Conservation (phyloP, 2,888 invertebrate species). For the Tipula unca region DNA sequence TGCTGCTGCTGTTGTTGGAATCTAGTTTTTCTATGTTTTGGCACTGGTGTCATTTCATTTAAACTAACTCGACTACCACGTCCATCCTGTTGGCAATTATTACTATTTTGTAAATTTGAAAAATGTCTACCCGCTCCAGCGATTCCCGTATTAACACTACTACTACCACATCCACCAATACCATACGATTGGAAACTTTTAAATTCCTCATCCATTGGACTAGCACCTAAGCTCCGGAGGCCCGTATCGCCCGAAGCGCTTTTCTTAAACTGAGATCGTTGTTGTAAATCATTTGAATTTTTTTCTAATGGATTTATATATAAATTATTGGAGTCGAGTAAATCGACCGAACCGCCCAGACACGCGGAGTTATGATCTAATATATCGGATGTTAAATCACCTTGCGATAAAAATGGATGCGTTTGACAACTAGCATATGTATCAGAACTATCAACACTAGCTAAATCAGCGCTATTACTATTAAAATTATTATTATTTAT, state of each 20-base stretch:
- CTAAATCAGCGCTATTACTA: conserved; percentile 45
- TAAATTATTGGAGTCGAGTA: conserved; percentile 66
- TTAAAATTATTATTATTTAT: conserved; percentile 39
- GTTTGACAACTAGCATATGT: conserved; percentile 96
- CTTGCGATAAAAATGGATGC: conserved; percentile 86
- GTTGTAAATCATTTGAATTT: conserved; percentile 32
- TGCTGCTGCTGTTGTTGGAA: conserved; percentile 65
- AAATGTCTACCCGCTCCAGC: conserved; percentile 40
- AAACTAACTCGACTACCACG: conserved; percentile 48
- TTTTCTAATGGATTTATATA: conserved; percentile 82
- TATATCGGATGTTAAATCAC: conserved; percentile 56
- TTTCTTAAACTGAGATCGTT: conserved; percentile 58
- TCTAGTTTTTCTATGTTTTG: conserved; percentile 78
- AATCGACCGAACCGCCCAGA: conserved; percentile 36
- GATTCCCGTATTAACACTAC: conserved; percentile 38
- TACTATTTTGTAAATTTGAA: conserved; percentile 24
- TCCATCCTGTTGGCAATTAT: conserved; percentile 30
- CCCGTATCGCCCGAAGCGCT: conserved; percentile 71
- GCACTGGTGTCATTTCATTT: conserved; percentile 54
- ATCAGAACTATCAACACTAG: conserved; percentile 70
- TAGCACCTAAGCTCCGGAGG: conserved; percentile 55
- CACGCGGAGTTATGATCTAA: conserved; percentile 31
- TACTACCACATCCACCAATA: conserved; percentile 41
- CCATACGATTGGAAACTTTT: conserved; percentile 41
- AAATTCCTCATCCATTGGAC: conserved; percentile 51